Conservation (phyloP, 2,888 invertebrate genomes). For the Ferdinandea cuprea region DNA sequence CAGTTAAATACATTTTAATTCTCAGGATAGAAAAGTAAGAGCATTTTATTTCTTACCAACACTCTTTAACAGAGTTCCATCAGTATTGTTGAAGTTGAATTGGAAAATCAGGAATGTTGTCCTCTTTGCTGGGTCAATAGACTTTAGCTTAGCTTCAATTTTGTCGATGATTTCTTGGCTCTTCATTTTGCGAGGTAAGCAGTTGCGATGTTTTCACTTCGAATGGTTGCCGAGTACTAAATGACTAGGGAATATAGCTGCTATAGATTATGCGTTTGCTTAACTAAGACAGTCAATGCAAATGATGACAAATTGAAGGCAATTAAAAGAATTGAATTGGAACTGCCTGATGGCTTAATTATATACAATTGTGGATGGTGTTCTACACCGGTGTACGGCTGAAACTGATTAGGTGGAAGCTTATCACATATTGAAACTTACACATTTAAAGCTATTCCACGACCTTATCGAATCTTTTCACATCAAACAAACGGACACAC, state of each 20-base stretch:
- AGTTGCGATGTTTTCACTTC: slow-evolving; percentile 3
- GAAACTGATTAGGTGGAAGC: slow-evolving; percentile 49
- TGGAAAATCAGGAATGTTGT: slow-evolving; percentile 80
- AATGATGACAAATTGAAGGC: slow-evolving; percentile 65
- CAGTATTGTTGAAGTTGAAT: slow-evolving; percentile 81
- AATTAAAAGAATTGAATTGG: slow-evolving; percentile 67
- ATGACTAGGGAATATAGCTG: not conserved
- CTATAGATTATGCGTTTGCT: not conserved
- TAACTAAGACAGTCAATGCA: slow-evolving; percentile 34
- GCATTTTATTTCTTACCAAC: slow-evolving; percentile 77
- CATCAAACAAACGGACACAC: not conserved
- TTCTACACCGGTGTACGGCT: slow-evolving; percentile 28
- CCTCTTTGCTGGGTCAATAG: slow-evolving; percentile 80
- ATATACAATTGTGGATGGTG: slow-evolving; percentile 57
- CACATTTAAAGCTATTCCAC: slow-evolving; percentile 1
- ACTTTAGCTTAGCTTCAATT: slow-evolving; percentile 80
- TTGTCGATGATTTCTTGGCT: slow-evolving; percentile 82
- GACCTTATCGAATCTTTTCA: slow-evolving; percentile 42
- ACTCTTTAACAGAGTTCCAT: slow-evolving; percentile 81
- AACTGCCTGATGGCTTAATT: slow-evolving; percentile 64
- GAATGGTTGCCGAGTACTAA: slow-evolving; percentile 4
- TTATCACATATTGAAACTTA: slow-evolving; percentile 14
- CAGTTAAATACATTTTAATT: slow-evolving; percentile 68
- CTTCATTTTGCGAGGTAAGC: slow-evolving; percentile 77
- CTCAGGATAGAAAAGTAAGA: too few relatives aligned